Evolutionary conservation across 1,140 invertebrate species (phyloP).

Genomic region (Aphidius gifuensis): DNA sequence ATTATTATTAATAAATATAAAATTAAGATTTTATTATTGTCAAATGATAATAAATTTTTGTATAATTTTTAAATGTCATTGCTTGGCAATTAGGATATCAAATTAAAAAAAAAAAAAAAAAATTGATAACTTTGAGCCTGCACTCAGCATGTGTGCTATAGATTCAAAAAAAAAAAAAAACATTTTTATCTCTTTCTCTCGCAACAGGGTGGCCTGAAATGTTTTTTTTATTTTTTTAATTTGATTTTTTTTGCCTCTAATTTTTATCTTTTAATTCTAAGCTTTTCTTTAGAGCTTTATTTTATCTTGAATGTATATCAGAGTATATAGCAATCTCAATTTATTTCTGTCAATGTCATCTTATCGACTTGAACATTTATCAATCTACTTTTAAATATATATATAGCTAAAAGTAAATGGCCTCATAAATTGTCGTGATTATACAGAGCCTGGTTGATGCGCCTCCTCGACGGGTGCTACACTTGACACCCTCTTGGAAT

Average conservation of each 20-base stretch:
- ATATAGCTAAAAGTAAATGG: not conserved
- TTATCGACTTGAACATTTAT: slow-evolving; percentile 1
- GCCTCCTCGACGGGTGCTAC: not conserved
- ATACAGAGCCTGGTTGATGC: not conserved
- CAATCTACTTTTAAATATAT: not conserved
- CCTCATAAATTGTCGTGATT: not conserved
- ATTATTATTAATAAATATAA: too few relatives aligned
- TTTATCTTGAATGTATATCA: not conserved
- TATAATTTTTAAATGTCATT: slow-evolving; percentile 7
- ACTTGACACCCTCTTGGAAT: not conserved
- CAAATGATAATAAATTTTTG: too few relatives aligned
- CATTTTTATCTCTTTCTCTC: not conserved
- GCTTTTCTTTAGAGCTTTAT: not conserved
- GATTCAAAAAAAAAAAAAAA: not conserved
- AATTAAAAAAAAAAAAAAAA: not conserved
- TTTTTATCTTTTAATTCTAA: not conserved
- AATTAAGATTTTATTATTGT: too few relatives aligned
- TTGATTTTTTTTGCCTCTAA: not conserved
- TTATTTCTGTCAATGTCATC: not conserved
- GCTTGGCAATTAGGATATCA: slow-evolving; percentile 7
- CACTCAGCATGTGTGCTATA: slow-evolving; percentile 1
- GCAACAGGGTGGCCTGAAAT: slow-evolving; percentile 5
- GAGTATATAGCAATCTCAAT: not conserved
- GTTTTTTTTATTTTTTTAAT: not conserved
- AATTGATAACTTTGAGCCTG: not conserved